Conservation (phyloP, 2,888 invertebrate genomes). For the Anoplius nigerrimus region DNA sequence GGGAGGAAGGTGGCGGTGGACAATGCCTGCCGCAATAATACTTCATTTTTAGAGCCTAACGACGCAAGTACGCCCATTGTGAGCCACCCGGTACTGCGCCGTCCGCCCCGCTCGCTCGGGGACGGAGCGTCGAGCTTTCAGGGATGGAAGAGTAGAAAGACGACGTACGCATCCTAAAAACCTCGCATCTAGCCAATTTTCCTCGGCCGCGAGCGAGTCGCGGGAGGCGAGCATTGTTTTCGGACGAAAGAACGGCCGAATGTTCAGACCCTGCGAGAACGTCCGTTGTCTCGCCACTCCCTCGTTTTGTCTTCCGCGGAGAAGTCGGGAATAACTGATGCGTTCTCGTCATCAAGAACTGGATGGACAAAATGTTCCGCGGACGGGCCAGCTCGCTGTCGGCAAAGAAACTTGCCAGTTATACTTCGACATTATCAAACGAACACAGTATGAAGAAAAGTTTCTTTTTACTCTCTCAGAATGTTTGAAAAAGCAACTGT, state of each 20-base stretch:
- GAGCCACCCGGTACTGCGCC: neutral
- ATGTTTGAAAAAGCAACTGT: too few relatives aligned
- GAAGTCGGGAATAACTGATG: too few relatives aligned
- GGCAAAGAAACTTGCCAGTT: too few relatives aligned
- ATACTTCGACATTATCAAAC: too few relatives aligned
- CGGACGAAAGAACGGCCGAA: slow-evolving; percentile 31
- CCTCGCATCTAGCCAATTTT: slow-evolving; percentile 39
- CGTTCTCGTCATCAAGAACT: too few relatives aligned
- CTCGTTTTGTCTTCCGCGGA: too few relatives aligned
- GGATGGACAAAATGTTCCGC: too few relatives aligned
- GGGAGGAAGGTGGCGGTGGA: slow-evolving; percentile 26
- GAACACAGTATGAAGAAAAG: too few relatives aligned
- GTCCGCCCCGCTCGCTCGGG: neutral
- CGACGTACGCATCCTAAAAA: slow-evolving; percentile 16
- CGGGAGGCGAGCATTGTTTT: slow-evolving; percentile 31
- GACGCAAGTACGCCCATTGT: slow-evolving; percentile 51
- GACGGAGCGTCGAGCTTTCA: neutral
- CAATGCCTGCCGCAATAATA: slow-evolving; percentile 48
- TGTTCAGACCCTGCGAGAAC: slow-evolving; percentile 29
- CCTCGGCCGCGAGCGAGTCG: slow-evolving; percentile 11
- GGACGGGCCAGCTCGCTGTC: too few relatives aligned
- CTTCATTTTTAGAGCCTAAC: slow-evolving; percentile 58
- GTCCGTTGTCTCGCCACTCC: slow-evolving; percentile 15
- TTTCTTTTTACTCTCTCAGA: too few relatives aligned
- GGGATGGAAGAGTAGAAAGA: neutral